These are phyloP conservation scores for Podiceps cristatus DNA, from an alignment of 2,113 vertebrate genomes.

Conservation along the genomic window DNA sequence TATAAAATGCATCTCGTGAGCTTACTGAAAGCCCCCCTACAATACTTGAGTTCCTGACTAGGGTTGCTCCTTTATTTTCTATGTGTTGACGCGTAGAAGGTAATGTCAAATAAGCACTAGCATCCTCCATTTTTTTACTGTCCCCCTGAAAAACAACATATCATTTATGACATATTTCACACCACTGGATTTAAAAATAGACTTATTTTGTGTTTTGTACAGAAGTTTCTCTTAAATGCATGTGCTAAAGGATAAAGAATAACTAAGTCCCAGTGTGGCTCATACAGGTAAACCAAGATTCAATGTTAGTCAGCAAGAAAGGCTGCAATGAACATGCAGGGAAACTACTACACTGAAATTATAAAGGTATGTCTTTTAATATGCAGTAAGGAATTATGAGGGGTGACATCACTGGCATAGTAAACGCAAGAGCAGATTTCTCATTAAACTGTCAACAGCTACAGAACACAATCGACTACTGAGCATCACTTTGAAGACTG, in stretches of 20 bases:
- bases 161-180: not conserved
- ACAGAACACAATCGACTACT: not conserved
- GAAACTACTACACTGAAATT: not conserved
- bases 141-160: constrained; percentile 85
- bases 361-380: not conserved
- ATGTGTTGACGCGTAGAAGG: constrained; percentile 82
- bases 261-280: too few species aligned
- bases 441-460: not conserved
- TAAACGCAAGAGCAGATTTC: not conserved
- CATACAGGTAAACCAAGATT: not conserved
- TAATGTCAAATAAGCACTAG: constrained; percentile 84
- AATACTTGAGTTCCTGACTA: constrained; percentile 85
- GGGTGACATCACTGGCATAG: not conserved
- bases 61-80: constrained; percentile 81
- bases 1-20: constrained; percentile 90
- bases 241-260: not conserved
- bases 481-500: not conserved
- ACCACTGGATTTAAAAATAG: not conserved
- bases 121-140: constrained; percentile 97
- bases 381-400: not conserved
- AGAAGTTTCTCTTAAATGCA: not conserved
- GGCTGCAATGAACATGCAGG: not conserved
- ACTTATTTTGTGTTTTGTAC: not conserved
- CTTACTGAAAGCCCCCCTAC: constrained; percentile 88
- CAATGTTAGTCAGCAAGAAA: not conserved